Evolutionary conservation across 2,888 invertebrate genomes (phyloP).

Genomic region (Prostheceraeus crozeri): DNA sequence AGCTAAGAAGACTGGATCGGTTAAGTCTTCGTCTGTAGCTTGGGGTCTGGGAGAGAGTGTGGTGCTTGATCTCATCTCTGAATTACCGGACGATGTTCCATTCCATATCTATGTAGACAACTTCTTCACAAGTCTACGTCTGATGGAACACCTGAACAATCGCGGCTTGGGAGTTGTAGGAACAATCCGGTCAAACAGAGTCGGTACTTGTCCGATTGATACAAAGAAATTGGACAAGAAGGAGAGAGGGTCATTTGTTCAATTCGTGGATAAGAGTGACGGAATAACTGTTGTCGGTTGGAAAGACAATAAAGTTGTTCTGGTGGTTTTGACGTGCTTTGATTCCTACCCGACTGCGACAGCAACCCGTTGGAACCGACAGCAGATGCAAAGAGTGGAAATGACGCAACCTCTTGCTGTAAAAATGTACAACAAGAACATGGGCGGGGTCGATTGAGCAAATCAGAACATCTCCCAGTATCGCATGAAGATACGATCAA

Average conservation of each 20-base stretch:
- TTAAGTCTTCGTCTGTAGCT: not conserved
- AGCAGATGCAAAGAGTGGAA: conserved; percentile 5
- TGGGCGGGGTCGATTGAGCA: no score
- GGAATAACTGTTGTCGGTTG: conserved; percentile 2
- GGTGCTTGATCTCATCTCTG: conserved; percentile 10
- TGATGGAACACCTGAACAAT: conserved; percentile 1
- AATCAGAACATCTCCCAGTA: no score
- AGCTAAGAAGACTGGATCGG: not conserved
- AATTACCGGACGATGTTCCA: conserved; percentile 3
- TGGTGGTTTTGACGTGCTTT: conserved; percentile 2
- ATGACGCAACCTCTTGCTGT: conserved; percentile 13
- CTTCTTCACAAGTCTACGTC: conserved; percentile 7
- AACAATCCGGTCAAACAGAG: conserved; percentile 10
- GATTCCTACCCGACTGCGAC: not conserved
- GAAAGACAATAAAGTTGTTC: conserved; percentile 20
- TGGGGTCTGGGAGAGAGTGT: conserved; percentile 9
- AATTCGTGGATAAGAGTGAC: not conserved
- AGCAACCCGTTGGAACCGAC: conserved; percentile 14
- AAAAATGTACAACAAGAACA: no score
- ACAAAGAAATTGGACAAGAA: conserved; percentile 17
- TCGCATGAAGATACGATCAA: no score
- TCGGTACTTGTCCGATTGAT: not conserved
- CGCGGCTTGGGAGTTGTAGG: conserved; percentile 8
- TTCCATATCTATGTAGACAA: conserved; percentile 14
- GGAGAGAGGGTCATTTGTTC: conserved; percentile 3